These are phyloP conservation scores for Hemitrygon akajei DNA, from an alignment of 2,797 vertebrate genomes.

Conservation along the genomic window DNA sequence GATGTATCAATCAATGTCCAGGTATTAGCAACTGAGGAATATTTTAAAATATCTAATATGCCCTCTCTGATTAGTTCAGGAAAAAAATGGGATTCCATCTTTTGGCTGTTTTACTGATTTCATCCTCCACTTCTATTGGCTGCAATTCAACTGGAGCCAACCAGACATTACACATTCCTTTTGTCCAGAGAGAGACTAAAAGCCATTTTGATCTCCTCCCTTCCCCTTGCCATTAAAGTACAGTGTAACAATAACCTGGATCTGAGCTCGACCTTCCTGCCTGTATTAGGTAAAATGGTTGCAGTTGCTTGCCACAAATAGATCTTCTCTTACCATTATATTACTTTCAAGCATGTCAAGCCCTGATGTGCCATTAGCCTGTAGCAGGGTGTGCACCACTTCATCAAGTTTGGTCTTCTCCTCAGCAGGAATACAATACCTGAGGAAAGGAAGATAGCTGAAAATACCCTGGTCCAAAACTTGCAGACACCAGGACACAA, in stretches of 20 bases:
- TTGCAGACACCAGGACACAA: not conserved
- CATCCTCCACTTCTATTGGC: not conserved
- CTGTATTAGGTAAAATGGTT: not conserved
- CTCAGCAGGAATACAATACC: constrained; percentile 99
- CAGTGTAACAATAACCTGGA: not conserved
- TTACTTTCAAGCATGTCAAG: constrained; percentile 99
- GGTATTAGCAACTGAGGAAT: too few relatives aligned
- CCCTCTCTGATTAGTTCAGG: not conserved
- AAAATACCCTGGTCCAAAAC: not conserved
- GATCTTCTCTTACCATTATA: constrained; percentile 70
- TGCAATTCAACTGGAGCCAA: not conserved
- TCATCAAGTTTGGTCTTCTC: constrained; percentile 96
- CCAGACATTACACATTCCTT: not conserved
- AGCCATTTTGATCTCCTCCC: not conserved
- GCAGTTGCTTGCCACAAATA: not conserved
- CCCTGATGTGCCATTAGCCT: constrained; percentile 96
- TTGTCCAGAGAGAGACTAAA: too few relatives aligned
- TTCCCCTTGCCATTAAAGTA: not conserved
- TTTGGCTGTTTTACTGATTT: not conserved
- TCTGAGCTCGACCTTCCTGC: not conserved
- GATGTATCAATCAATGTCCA: too few relatives aligned
- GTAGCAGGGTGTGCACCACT: constrained; percentile 96
- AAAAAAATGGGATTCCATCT: not conserved
- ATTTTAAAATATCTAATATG: not conserved
- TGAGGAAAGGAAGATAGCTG: constrained; percentile 46